Evolutionary conservation across 2,888 invertebrate species (phyloP).

Genomic region (Epistrophe grossulariae): DNA sequence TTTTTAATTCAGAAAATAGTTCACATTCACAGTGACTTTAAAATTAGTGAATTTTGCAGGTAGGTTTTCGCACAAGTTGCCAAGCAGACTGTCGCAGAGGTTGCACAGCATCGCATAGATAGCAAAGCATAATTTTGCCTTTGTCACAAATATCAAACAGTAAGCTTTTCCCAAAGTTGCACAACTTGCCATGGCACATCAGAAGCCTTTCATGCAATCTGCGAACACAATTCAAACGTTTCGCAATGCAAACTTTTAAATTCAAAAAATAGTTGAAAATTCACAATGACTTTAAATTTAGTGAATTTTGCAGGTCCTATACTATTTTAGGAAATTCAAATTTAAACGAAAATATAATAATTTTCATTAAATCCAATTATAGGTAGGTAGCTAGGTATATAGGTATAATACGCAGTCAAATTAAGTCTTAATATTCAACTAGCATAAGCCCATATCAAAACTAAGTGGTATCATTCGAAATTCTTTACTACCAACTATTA

Average conservation of each 20-base stretch:
- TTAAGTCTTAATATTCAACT: slow-evolving; percentile 6
- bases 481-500: slow-evolving; percentile 56
- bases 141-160: too few relatives aligned
- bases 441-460: slow-evolving; percentile 39
- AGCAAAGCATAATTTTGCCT: too few relatives aligned
- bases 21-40: not conserved
- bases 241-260: too few relatives aligned
- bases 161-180: too few relatives aligned
- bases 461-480: slow-evolving; percentile 52
- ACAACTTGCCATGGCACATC: too few relatives aligned
- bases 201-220: too few relatives aligned
- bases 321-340: not conserved
- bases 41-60: not conserved
- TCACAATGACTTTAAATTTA: not conserved
- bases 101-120: too few relatives aligned
- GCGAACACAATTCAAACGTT: too few relatives aligned
- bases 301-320: rapidly evolving
- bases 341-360: not conserved
- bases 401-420: not conserved
- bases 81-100: too few relatives aligned
- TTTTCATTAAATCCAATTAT: slow-evolving; percentile 7
- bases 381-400: too few relatives aligned
- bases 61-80: too few relatives aligned
- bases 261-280: too few relatives aligned
- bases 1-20: not conserved